phyloP scores from a whole-genome alignment of 2,797 vertebrate species.

The Cirrhinus molitorella region DNA sequence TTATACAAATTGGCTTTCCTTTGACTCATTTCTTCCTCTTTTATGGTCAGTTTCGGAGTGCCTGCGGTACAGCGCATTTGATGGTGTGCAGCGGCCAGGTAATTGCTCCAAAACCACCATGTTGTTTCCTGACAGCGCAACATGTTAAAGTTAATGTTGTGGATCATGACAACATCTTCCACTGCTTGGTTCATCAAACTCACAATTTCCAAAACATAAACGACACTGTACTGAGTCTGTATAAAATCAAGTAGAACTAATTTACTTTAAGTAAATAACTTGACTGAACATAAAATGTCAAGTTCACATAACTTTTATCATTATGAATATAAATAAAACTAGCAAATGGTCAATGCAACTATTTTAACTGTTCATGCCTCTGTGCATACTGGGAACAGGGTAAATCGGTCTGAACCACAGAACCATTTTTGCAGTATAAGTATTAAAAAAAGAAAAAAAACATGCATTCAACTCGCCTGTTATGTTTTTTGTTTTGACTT shows the following conservation, averaged over 20 bases:
- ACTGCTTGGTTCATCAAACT: background rate
- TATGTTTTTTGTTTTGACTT: no score
- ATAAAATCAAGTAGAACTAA: slow-evolving; percentile 3
- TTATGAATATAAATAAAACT: background rate
- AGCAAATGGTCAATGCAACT: background rate
- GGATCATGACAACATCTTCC: slow-evolving; percentile 26
- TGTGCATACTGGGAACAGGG: background rate
- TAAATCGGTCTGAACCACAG: background rate
- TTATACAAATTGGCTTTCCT: slow-evolving; percentile 73
- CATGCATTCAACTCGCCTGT: no score
- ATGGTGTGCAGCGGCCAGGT: slow-evolving; percentile 20
- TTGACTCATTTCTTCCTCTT: slow-evolving; percentile 55
- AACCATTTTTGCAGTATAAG: background rate
- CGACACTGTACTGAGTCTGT: no score
- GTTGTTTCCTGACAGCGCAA: slow-evolving; percentile 25
- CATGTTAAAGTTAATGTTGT: slow-evolving; percentile 37
- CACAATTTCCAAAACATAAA: background rate
- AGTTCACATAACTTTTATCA: background rate
- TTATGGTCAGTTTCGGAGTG: slow-evolving; percentile 51
- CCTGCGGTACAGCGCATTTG: slow-evolving; percentile 3
- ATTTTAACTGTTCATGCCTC: background rate
- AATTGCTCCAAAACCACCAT: slow-evolving; percentile 11
- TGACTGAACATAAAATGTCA: background rate
- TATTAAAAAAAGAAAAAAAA: no score
- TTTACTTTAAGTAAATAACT: background rate